Conservation (phyloP, 2,888 invertebrate species). For the Sabellastarte sp. region DNA sequence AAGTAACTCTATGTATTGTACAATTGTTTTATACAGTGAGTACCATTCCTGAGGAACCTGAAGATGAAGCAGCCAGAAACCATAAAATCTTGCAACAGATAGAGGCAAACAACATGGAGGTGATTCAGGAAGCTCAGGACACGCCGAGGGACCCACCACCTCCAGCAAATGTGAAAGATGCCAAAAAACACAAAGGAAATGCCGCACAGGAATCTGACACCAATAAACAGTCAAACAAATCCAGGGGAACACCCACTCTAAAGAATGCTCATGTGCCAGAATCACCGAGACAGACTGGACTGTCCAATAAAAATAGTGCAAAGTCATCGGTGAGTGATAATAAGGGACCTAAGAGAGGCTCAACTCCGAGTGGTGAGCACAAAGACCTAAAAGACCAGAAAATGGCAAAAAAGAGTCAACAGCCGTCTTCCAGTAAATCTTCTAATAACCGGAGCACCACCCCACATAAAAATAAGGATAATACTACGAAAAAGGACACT, state of each 20-base stretch:
- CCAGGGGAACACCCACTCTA: background rate
- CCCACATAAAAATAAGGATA: no score
- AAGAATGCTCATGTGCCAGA: background rate
- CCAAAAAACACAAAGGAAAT: background rate
- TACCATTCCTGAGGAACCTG: constrained; percentile 9
- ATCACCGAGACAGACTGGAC: background rate
- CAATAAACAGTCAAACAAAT: background rate
- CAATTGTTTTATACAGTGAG: constrained; percentile 5
- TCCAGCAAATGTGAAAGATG: background rate
- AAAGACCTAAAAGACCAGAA: background rate
- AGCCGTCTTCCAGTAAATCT: no score
- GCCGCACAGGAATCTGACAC: background rate
- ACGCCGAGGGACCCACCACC: background rate
- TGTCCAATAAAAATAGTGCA: background rate
- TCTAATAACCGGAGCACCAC: no score
- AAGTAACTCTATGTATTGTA: background rate
- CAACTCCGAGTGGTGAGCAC: background rate
- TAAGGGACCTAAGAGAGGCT: background rate
- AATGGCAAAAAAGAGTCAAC: background rate
- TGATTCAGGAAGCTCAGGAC: background rate
- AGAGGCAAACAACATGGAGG: background rate
- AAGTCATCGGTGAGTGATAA: background rate
- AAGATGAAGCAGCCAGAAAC: background rate
- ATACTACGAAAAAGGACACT: no score
- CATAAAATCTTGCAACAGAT: background rate